Percentiles rank a stretch among this genome's conserved stretches.
phyloP scores from a whole-genome alignment of 2,797 vertebrate genomes.

The Brotula barbata region DNA sequence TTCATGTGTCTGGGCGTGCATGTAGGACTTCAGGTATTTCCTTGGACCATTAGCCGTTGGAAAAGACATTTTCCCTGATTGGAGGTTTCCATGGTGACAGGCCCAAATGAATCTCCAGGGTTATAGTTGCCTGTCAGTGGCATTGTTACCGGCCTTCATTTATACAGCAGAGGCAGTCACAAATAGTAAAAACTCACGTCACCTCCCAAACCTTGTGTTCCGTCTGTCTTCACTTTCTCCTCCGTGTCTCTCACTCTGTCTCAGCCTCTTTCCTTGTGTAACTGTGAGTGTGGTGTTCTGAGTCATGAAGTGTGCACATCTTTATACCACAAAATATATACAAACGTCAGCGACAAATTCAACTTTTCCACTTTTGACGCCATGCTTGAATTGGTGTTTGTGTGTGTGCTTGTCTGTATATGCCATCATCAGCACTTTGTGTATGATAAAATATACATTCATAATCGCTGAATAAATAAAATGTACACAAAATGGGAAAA shows the following conservation, averaged over 20 bases:
- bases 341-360: conserved; percentile 71
- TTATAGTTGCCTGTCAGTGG: conserved; percentile 72
- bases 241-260: conserved; percentile 49
- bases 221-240: conserved; percentile 41
- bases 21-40: conserved; percentile 67
- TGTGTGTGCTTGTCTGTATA: conserved; percentile 40
- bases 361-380: too few species aligned
- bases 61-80: conserved; percentile 67
- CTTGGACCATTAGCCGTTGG: conserved; percentile 58
- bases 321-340: conserved; percentile 65
- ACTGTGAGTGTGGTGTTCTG: conserved; percentile 38
- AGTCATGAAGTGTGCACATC: conserved; percentile 22
- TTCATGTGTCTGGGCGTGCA: conserved; percentile 37
- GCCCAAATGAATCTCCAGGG: conserved; percentile 79
- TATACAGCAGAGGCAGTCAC: conserved; percentile 63
- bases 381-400: too few species aligned
- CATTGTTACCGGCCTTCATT: conserved; percentile 69
- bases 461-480: conserved; percentile 78
- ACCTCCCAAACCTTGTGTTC: conserved; percentile 36
- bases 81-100: conserved; percentile 77
- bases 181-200: conserved; percentile 57
- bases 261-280: conserved; percentile 42
- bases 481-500: conserved; percentile 54
- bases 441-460: conserved; percentile 74
- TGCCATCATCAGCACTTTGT: conserved; percentile 64